phyloP scores from a whole-genome alignment of 92 coral and sea anemone genomes.

The Palythoa grandis region DNA sequence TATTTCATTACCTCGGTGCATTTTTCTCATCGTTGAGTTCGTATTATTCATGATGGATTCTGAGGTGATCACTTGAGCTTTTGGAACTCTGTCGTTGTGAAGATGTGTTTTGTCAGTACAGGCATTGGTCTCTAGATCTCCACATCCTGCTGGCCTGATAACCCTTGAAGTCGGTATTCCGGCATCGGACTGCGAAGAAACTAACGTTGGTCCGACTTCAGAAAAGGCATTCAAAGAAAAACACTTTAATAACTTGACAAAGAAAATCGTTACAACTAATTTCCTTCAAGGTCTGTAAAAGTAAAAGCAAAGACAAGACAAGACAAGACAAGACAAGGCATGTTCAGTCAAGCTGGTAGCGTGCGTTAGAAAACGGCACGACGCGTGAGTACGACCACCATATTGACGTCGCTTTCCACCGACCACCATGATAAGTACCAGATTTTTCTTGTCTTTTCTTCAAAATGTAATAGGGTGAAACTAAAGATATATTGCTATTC shows the following conservation, averaged over 20 bases:
- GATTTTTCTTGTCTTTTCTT: too few relatives aligned
- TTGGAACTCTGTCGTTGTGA: slow-evolving; percentile 2
- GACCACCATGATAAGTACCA: too few relatives aligned
- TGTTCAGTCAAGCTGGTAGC: too few relatives aligned
- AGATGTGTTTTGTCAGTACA: slow-evolving; percentile 23
- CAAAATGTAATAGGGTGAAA: too few relatives aligned
- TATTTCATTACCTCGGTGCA: slow-evolving; percentile 27
- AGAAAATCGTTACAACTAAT: not conserved
- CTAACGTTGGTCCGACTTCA: slow-evolving; percentile 25
- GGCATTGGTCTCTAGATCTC: not conserved
- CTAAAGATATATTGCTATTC: too few relatives aligned
- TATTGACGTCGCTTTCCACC: too few relatives aligned
- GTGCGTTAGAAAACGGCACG: too few relatives aligned
- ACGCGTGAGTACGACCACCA: too few relatives aligned
- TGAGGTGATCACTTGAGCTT: slow-evolving; percentile 30
- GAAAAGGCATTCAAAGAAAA: not conserved
- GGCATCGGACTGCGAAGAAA: slow-evolving; percentile 7
- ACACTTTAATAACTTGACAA: not conserved
- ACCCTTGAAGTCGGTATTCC: not conserved
- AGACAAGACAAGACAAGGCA: too few relatives aligned
- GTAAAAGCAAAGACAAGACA: not conserved
- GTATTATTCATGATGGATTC: slow-evolving; percentile 33
- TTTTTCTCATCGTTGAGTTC: slow-evolving; percentile 18
- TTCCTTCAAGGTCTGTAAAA: not conserved
- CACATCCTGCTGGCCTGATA: not conserved